A percentile compares a stretch with the other conserved stretches of the same genome.
These are phyloP conservation scores for Aquatica leii DNA, from an alignment of 2,888 invertebrate genomes.

Conservation along the genomic window DNA sequence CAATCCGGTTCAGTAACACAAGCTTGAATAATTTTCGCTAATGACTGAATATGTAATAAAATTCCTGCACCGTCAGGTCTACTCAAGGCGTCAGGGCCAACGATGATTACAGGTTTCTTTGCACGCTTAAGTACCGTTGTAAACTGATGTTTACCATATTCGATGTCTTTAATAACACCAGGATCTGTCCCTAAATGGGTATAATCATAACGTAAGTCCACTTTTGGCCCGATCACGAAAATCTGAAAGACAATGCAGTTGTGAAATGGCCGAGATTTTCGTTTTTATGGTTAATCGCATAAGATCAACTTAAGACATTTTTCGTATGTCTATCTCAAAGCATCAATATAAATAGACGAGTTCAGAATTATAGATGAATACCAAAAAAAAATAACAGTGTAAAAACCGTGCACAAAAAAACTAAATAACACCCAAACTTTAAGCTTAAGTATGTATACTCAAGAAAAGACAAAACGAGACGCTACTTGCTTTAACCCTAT, in stretches of 20 bases:
- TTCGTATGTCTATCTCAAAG: no score
- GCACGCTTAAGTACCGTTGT: slow-evolving; percentile 76
- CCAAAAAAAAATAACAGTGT: no score
- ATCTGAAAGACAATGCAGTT: slow-evolving; percentile 57
- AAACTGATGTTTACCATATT: slow-evolving; percentile 75
- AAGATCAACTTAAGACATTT: no score
- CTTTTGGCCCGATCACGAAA: slow-evolving; percentile 85
- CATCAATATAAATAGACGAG: no score
- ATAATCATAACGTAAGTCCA: slow-evolving; percentile 94
- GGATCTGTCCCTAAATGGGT: slow-evolving; percentile 88
- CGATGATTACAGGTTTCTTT: slow-evolving; percentile 87
- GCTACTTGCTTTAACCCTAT: no score
- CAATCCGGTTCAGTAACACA: slow-evolving; percentile 64
- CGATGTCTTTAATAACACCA: slow-evolving; percentile 76
- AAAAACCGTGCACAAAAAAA: no score
- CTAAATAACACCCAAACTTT: no score
- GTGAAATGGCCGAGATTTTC: no score
- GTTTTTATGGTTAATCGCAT: no score
- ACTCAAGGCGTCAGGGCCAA: slow-evolving; percentile 87
- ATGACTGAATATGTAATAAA: slow-evolving; percentile 73
- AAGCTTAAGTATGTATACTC: no score
- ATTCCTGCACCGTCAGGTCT: slow-evolving; percentile 81
- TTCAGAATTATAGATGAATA: no score
- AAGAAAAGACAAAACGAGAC: no score
- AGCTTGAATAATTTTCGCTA: slow-evolving; percentile 70